Conservation (phyloP, 2,113 vertebrate genomes). For the Hemibagrus wyckioides region DNA sequence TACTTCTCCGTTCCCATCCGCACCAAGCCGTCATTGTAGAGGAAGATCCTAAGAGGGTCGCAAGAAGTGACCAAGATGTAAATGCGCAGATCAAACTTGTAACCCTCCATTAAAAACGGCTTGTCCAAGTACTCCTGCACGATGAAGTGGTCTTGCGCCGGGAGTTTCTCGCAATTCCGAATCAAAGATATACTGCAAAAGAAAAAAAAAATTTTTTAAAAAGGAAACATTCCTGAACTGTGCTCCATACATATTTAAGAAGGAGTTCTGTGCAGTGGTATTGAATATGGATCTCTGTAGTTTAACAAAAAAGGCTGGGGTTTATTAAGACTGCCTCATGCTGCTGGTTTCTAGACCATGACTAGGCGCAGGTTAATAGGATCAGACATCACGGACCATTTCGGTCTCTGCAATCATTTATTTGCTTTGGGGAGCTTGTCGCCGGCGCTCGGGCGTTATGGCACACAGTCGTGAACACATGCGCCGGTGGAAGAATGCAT, state of each 20-base stretch:
- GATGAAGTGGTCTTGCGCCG: slow-evolving; percentile 95
- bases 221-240: background rate
- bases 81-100: slow-evolving; percentile 97
- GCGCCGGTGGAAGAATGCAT: slow-evolving; percentile 31
- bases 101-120: slow-evolving; percentile 97
- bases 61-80: slow-evolving; percentile 98
- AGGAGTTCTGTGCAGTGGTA: slow-evolving; percentile 24
- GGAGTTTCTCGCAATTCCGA: slow-evolving; percentile 95
- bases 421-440: slow-evolving; percentile 72
- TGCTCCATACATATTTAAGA: slow-evolving; percentile 38
- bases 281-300: slow-evolving; percentile 37
- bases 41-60: slow-evolving; percentile 93
- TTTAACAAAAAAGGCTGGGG: slow-evolving; percentile 31
- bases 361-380: slow-evolving; percentile 63
- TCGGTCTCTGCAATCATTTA: slow-evolving; percentile 65
- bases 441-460: slow-evolving; percentile 66
- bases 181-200: slow-evolving; percentile 90
- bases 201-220: slow-evolving; percentile 5
- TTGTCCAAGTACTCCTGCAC: slow-evolving; percentile 99
- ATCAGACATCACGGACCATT: slow-evolving; percentile 62
- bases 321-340: slow-evolving; percentile 57
- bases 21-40: slow-evolving; percentile 96
- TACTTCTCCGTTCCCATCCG: slow-evolving; percentile 98
- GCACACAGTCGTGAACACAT: slow-evolving; percentile 55
- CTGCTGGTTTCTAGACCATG: slow-evolving; percentile 53